phyloP scores from a whole-genome alignment of 1,140 invertebrate species.

The Steinernema khuongi region DNA sequence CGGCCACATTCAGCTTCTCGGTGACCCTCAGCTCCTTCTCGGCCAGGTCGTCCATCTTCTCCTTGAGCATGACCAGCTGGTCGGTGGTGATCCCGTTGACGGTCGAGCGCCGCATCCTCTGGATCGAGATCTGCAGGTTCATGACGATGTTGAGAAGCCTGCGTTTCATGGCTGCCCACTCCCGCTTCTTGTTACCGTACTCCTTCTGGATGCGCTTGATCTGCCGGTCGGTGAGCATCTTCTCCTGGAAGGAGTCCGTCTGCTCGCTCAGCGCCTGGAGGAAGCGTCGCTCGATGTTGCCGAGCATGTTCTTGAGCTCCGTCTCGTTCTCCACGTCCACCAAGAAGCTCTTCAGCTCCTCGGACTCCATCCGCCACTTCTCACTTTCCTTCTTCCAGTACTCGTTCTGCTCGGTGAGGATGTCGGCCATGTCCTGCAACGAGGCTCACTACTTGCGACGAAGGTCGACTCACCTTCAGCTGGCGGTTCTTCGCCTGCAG shows the following conservation, averaged over 20 bases:
- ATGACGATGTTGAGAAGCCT: constrained; percentile 11
- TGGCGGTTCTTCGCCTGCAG: constrained; percentile 21
- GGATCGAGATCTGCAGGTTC: constrained; percentile 15
- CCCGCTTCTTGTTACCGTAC: constrained; percentile 15
- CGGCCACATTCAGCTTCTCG: background rate
- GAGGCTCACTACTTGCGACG: too few species aligned
- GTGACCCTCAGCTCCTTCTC: background rate
- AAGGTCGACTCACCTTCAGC: background rate
- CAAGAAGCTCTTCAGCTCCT: constrained; percentile 34
- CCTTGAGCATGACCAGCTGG: background rate
- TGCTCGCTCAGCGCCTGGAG: constrained; percentile 28
- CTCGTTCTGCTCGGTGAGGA: constrained; percentile 33
- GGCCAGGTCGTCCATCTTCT: constrained; percentile 2
- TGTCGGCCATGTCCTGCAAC: constrained; percentile 30
- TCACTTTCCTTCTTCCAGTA: constrained; percentile 32
- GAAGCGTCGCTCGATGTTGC: constrained; percentile 28
- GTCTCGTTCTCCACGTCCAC: constrained; percentile 35
- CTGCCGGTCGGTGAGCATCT: constrained; percentile 21
- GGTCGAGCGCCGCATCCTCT: background rate
- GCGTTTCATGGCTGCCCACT: constrained; percentile 17
- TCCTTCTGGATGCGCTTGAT: constrained; percentile 22
- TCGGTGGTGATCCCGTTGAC: background rate
- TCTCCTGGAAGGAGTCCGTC: constrained; percentile 21
- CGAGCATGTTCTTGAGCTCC: constrained; percentile 29
- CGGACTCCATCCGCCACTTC: constrained; percentile 27